Percentiles rank a stretch among this genome's conserved stretches.
These are phyloP conservation scores for Melipona beecheii DNA, from an alignment of 2,888 invertebrate genomes.

Conservation along the genomic window DNA sequence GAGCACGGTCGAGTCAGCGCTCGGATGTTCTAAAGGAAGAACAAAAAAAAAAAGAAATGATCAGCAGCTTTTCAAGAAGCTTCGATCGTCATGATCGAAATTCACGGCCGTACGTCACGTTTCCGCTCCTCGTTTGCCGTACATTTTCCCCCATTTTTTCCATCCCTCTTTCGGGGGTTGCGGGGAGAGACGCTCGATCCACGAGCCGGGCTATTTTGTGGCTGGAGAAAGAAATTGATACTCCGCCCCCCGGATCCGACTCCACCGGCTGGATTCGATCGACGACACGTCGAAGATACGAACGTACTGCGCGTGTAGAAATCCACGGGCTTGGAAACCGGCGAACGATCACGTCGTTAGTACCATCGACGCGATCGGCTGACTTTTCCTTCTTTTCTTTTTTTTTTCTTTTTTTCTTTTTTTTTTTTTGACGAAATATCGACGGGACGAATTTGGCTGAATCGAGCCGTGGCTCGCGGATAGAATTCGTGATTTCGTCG, in stretches of 20 bases:
- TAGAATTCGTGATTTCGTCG: slow-evolving; percentile 11
- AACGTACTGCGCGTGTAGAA: not conserved
- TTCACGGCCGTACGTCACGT: slow-evolving; percentile 54
- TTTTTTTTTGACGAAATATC: slow-evolving; percentile 11
- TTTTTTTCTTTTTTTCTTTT: not conserved
- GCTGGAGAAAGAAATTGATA: slow-evolving; percentile 37
- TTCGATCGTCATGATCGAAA: slow-evolving; percentile 26
- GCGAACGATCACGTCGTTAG: slow-evolving; percentile 53
- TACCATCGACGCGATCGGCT: slow-evolving; percentile 17
- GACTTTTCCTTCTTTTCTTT: not conserved
- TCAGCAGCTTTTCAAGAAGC: slow-evolving; percentile 43
- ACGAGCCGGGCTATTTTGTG: not conserved
- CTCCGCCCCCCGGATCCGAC: not conserved
- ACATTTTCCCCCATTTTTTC: not conserved
- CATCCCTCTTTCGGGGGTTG: not conserved
- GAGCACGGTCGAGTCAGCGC: slow-evolving; percentile 36
- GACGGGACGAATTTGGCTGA: slow-evolving; percentile 24
- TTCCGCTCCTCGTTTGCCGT: slow-evolving; percentile 25
- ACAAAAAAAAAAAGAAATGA: slow-evolving; percentile 4
- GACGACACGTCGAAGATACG: slow-evolving; percentile 24
- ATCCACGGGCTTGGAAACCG: slow-evolving; percentile 22
- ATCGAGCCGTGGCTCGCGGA: slow-evolving; percentile 30
- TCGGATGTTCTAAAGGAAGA: too few species aligned
- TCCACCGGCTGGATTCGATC: not conserved
- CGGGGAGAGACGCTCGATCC: not conserved